These are phyloP conservation scores for Diarsia dahlii DNA, from an alignment of 2,888 invertebrate genomes.

Conservation along the genomic window DNA sequence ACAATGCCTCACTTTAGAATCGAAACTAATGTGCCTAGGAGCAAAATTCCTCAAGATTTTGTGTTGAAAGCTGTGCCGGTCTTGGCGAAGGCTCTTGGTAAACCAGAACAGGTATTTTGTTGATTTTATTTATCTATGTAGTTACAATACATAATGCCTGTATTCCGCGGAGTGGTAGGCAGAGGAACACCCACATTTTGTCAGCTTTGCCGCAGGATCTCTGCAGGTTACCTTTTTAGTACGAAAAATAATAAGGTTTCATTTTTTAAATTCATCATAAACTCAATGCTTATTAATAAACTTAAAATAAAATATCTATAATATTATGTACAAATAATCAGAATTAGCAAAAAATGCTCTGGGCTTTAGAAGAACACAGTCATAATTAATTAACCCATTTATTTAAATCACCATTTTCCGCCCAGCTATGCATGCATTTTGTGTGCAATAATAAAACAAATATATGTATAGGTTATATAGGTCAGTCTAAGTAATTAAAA, in stretches of 20 bases:
- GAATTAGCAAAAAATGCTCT: background rate
- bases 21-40: constrained; percentile 91
- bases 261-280: too few species aligned
- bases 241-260: too few species aligned
- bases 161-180: background rate
- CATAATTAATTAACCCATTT: background rate
- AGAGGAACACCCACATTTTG: too few species aligned
- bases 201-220: background rate
- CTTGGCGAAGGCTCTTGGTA: constrained; percentile 91
- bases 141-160: background rate
- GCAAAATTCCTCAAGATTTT: constrained; percentile 91
- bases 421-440: background rate
- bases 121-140: background rate
- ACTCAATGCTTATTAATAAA: too few species aligned
- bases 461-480: too few species aligned
- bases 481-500: background rate
- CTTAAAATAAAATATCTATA: too few species aligned
- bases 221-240: background rate
- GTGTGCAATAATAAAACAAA: too few species aligned
- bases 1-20: constrained; percentile 92
- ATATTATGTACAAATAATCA: too few species aligned
- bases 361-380: background rate
- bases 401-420: background rate
- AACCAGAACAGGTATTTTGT: constrained; percentile 90
- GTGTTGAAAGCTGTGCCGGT: constrained; percentile 89